Evolutionary conservation across 2,797 vertebrate species (phyloP), one percentile per base, ranked within the genome.

Genomic region (Diplodus sargus): DNA sequence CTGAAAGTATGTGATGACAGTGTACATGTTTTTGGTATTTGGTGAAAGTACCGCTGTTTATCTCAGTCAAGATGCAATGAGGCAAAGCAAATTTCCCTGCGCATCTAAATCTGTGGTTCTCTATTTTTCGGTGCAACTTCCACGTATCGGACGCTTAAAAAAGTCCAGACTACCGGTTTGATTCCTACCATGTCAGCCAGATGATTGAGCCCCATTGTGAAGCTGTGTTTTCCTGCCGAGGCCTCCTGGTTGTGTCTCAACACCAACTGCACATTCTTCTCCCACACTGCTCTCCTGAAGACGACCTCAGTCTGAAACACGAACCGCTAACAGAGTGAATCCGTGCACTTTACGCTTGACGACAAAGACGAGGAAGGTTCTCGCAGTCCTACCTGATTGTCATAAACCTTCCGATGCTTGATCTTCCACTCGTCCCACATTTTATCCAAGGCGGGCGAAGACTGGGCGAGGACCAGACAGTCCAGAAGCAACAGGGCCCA

Each of bases 101-200:
- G 10, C 39, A 2, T 11, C 39, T 39, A 39, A 39, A 39, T 39
- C 39, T 39, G 39, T 39, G 8, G 39, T 39, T 39, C 39, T 39
- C 39, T 3, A 39, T 39, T 39, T 39, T 8, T 39, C 10, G 2
- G 39, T 39, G 9, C 39, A 39, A 39, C 34, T 39, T 39, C 34
- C 34, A 39, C 8, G 34, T 2, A 47, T 47, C 45, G 3, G 45
- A 47, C 45, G 15, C 20, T 25, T 25, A 25, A 16, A 7, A 48
- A 59, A 34, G 39, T 76, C 63, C 30, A 22, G 4, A 22, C 30
- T n/a, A 4, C 10, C 14, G 6, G 28, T 56, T 13, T 11, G 68
- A 30, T 12, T 23, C n/a, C 8, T 89, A 96, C 96, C 95, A 96
- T 91, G 81, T 96, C 95, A 25, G 95, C 85, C 59, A 95, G 88